Conservation (phyloP, 2,113 vertebrate genomes). For the Spea bombifrons region DNA sequence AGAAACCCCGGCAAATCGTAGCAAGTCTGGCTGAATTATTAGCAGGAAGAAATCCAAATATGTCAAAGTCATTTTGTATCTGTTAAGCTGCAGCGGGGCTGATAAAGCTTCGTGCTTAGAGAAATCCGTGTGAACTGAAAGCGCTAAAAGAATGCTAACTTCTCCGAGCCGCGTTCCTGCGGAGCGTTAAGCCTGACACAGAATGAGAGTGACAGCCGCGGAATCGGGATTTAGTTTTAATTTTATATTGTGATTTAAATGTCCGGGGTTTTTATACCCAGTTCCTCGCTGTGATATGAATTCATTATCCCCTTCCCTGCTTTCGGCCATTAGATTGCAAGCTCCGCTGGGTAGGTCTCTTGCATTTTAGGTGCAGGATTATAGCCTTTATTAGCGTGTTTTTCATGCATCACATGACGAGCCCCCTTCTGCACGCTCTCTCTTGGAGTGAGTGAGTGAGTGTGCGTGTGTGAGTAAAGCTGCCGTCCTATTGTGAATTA, state of each 20-base stretch:
- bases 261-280: not conserved
- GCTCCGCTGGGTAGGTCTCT: not conserved
- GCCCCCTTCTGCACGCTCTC: too few species aligned
- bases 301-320: not conserved
- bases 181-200: not conserved
- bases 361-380: too few species aligned
- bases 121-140: slow-evolving; percentile 1
- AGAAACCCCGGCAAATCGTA: slow-evolving; percentile 50
- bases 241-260: slow-evolving; percentile 4
- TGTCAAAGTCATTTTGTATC: slow-evolving; percentile 49
- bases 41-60: slow-evolving; percentile 55
- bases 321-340: not conserved
- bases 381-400: too few species aligned
- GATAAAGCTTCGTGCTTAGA: slow-evolving; percentile 54
- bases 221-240: not conserved
- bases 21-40: slow-evolving; percentile 56
- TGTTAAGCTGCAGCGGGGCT: slow-evolving; percentile 56
- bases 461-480: too few species aligned
- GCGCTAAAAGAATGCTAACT: not conserved
- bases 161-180: not conserved
- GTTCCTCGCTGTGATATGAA: too few species aligned
- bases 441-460: too few species aligned
- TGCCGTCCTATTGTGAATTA: too few species aligned
- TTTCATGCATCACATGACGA: too few species aligned
- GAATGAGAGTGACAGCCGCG: not conserved